phyloP scores from a whole-genome alignment of 1,140 invertebrate species.

The Drosophila neocordata region DNA sequence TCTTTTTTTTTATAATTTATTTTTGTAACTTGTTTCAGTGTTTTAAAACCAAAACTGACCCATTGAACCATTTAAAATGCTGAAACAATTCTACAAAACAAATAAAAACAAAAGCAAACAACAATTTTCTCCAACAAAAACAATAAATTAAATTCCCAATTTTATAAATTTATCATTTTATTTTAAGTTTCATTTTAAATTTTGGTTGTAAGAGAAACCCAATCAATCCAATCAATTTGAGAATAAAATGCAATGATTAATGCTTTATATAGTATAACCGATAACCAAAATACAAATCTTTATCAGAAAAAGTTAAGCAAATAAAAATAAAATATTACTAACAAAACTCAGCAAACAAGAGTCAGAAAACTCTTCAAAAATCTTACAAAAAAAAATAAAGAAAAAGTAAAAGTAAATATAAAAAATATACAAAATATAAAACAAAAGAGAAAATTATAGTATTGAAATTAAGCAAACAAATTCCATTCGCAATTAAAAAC shows the following conservation, averaged over 20 bases:
- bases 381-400: constrained; percentile 66
- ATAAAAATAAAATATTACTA: constrained; percentile 44
- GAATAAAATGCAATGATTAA: constrained; percentile 1
- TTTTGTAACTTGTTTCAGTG: constrained; percentile 72
- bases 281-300: constrained; percentile 12
- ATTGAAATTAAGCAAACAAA: constrained; percentile 27
- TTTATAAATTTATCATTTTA: neutral
- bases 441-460: constrained; percentile 27
- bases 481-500: constrained; percentile 35
- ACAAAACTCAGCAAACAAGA: constrained; percentile 69
- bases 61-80: constrained; percentile 68
- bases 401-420: constrained; percentile 10
- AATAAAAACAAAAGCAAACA: constrained; percentile 6
- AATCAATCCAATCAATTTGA: neutral
- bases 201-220: neutral
- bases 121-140: neutral
- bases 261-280: neutral
- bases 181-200: neutral
- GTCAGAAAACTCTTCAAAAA: constrained; percentile 73
- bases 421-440: constrained; percentile 15
- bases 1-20: neutral
- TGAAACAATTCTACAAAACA: constrained; percentile 69
- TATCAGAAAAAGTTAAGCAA: constrained; percentile 38
- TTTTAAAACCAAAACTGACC: constrained; percentile 77
- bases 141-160: neutral